Conservation (phyloP, 2,888 invertebrate genomes). For the Rhodophaea formosa region DNA sequence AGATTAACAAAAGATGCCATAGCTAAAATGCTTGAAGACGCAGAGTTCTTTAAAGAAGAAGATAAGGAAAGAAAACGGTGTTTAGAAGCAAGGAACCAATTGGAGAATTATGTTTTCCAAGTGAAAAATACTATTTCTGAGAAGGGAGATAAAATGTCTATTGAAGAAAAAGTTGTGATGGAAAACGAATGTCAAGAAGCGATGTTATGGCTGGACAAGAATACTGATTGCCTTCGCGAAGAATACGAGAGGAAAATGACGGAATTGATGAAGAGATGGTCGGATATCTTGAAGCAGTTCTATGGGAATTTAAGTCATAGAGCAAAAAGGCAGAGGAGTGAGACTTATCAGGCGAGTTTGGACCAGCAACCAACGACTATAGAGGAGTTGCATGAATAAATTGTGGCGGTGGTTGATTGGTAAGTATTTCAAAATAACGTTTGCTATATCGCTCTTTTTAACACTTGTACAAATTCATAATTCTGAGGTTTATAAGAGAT, state of each 20-base stretch:
- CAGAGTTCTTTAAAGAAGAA: conserved; percentile 47
- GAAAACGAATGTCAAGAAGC: conserved; percentile 46
- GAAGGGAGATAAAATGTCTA: conserved; percentile 38
- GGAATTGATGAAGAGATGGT: conserved; percentile 53
- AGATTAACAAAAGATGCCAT: conserved; percentile 52
- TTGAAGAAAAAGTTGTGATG: conserved; percentile 44
- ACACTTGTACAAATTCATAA: no score
- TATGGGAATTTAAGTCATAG: conserved; percentile 36
- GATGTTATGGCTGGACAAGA: conserved; percentile 53
- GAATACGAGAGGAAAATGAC: conserved; percentile 57
- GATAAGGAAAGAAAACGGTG: conserved; percentile 52
- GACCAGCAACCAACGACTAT: background rate
- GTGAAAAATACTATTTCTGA: conserved; percentile 48
- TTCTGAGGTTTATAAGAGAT: no score
- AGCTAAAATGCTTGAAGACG: conserved; percentile 53
- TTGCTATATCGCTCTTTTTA: background rate
- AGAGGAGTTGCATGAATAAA: background rate
- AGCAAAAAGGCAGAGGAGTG: conserved; percentile 45
- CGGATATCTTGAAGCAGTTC: conserved; percentile 44
- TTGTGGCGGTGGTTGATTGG: background rate
- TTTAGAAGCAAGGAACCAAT: conserved; percentile 56
- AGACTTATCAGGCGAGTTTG: conserved; percentile 31
- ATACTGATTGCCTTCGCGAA: conserved; percentile 49
- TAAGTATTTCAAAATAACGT: background rate
- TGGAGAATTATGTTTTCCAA: conserved; percentile 58